Base-by-base conservation (phyloP, 2,113 vertebrate genomes). In the Mandrillus leucophaeus region DNA sequence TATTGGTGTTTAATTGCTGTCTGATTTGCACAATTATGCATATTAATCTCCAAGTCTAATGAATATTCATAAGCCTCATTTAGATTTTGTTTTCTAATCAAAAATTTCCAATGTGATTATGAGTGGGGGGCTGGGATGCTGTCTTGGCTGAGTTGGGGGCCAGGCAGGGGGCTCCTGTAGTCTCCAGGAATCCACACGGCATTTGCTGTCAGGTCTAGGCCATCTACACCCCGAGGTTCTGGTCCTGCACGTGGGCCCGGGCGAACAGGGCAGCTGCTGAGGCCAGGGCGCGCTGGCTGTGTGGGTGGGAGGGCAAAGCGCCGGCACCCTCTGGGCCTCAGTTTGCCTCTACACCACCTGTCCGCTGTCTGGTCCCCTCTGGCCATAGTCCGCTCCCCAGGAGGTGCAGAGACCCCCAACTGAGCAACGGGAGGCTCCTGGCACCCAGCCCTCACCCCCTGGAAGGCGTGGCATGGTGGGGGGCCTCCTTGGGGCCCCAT, bases 11-110 rank as follows among this genome's bases (percentile, higher is more conserved):
- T 99, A 99, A 99, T 99, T 99, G 99, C 98, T 99, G 98, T 97
- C 99, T 99, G 98, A 99, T 99, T 99, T 99, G 99, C 99, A 99
- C 99, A 99, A 99, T 99, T 99, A 98, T 99, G 99, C 99, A 99
- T 99, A 99, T 99, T 99, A 99, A 99, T 99, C 99, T 50, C 9
- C 3, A 94, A 90, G 87, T 96, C 99, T 99, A 98, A 99, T 99
- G 99, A 99, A 99, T 99, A 99, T 99, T 99, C 99, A 99, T 99
- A 98, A 43, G 92, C 96, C 93, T 96, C 98, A 96, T 99, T 99
- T 99, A 99, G 99, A 99, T 99, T 99, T 99, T 99, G 99, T 99
- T 99, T 99, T 99, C 99, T 99, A 99, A 99, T 99, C 99, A 99
- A 99, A 99, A 99, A 98, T 97, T 98, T 98, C 98, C 98, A 98